Conservation (phyloP, 2,113 vertebrate genomes). For the Macheiramphus alcinus region DNA sequence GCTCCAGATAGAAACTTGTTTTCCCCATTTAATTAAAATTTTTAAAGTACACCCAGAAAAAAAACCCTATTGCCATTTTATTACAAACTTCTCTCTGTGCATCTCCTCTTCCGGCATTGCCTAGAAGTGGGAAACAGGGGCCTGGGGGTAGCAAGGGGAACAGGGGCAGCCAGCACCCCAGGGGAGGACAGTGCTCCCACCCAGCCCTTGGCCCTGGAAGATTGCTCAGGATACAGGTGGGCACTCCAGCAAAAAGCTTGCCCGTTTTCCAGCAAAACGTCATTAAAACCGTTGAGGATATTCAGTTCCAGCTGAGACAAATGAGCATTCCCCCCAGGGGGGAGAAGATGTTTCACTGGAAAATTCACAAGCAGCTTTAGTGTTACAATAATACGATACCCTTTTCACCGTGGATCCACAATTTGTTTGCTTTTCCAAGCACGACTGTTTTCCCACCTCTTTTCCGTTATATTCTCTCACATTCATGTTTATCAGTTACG, state of each 20-base stretch:
- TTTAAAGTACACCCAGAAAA: not conserved
- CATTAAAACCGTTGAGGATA: not conserved
- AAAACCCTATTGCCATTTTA: not conserved
- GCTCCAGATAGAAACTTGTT: not conserved
- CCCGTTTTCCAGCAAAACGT: not conserved
- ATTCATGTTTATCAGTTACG: not conserved
- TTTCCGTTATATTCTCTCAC: not conserved
- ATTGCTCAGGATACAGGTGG: not conserved
- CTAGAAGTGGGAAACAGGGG: not conserved
- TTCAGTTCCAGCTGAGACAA: not conserved
- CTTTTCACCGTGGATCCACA: not conserved
- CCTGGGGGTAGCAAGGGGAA: not conserved
- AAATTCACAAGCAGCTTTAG: not conserved
- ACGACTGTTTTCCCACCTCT: not conserved
- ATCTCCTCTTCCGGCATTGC: not conserved
- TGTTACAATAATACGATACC: not conserved
- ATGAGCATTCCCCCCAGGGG: not conserved
- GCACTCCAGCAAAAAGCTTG: not conserved
- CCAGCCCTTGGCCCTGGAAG: not conserved
- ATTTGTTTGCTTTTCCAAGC: constrained; percentile 13
- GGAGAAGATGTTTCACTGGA: not conserved
- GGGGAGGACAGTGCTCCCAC: not conserved
- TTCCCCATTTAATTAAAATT: not conserved
- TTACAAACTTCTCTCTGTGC: not conserved
- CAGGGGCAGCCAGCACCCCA: not conserved